Percentiles rank a stretch among this genome's conserved stretches.
Evolutionary conservation across 2,113 vertebrate genomes (phyloP).

Genomic region (Plectropomus leopardus): DNA sequence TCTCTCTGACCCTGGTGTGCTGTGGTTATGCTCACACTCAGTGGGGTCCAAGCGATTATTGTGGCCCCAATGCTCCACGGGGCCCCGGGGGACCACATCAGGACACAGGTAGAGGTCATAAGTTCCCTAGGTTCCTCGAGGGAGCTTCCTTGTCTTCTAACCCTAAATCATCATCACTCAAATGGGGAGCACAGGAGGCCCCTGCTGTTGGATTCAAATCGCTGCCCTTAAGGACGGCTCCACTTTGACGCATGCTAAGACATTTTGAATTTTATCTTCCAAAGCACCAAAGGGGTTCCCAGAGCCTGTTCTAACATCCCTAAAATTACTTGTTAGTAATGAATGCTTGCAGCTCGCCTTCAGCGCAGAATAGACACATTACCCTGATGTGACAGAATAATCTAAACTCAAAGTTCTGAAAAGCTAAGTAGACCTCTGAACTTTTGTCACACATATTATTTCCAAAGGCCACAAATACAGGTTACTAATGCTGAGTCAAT

Average conservation of each 20-base stretch:
- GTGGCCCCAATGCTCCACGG: slow-evolving; percentile 49
- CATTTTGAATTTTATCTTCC: slow-evolving; percentile 28
- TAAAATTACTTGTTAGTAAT: slow-evolving; percentile 2
- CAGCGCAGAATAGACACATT: slow-evolving; percentile 6
- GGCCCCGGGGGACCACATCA: slow-evolving; percentile 66
- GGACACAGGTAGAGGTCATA: slow-evolving; percentile 76
- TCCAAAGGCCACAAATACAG: neutral
- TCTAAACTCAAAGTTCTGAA: neutral
- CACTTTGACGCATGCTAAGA: slow-evolving; percentile 29
- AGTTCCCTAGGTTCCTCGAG: slow-evolving; percentile 60
- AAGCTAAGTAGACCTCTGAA: neutral
- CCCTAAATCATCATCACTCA: slow-evolving; percentile 66
- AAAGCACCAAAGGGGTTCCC: slow-evolving; percentile 1
- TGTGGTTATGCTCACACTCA: slow-evolving; percentile 62
- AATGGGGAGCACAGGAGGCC: slow-evolving; percentile 29
- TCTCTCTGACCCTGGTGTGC: slow-evolving; percentile 76
- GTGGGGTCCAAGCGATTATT: slow-evolving; percentile 74
- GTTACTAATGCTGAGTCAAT: neutral
- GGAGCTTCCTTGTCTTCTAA: slow-evolving; percentile 56
- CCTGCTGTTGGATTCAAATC: slow-evolving; percentile 39
- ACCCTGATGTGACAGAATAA: neutral
- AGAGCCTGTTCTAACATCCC: neutral
- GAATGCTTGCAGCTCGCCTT: slow-evolving; percentile 6
- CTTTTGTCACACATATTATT: neutral
- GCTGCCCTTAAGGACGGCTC: slow-evolving; percentile 8